Base-by-base conservation (phyloP, 2,888 invertebrate genomes). In the Acronicta alni region DNA sequence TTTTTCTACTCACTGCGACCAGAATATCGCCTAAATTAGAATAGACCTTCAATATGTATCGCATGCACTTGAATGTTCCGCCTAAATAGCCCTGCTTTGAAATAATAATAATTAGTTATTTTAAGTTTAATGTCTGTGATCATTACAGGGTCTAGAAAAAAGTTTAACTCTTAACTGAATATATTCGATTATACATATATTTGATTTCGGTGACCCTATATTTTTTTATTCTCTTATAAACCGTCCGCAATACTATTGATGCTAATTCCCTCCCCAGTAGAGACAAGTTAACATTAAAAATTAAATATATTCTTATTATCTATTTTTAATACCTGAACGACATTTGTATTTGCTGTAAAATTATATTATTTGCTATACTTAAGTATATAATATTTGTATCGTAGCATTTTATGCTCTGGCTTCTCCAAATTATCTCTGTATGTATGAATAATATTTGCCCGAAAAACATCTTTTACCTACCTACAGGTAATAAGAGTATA, bases 111-210 rank as follows among this genome's bases (percentile, higher is more conserved):
- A 30, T 57, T 57, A 57, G 38, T 53, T 45, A 42, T 32, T 48
- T 48, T 66, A 58, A 59, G 54, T 62, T 59, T 44, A 42, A 62
- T 63, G 38, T 57, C 71, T 75, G 73, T 68, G 75, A 75, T 75
- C 44, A 8, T 49, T 55, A 71, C 66, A 73, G 66, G 75, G 66
- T 44, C 16, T 72, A 37, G 49, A 55, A 58, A 57, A 57, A 51
- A 41, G 23, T 63, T 45, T 57, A 30, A 12, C 7, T 46, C 41
- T 7, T 30, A 32, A n/a, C 4, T 35, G 10, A 18, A 35, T 35
- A 35, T 37, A 6, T 23, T 17, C 3, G 26, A 44, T 44, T 44
- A 12, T 18, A n/a, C 12, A 38, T 37, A 15, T 0, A n/a, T 53
- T 38, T 46, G 7, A 5, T 37, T 53, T 12, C 32, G 17, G 9